Evolutionary conservation across 2,113 vertebrate species (phyloP).

Genomic region (Nesogale talazaci): DNA sequence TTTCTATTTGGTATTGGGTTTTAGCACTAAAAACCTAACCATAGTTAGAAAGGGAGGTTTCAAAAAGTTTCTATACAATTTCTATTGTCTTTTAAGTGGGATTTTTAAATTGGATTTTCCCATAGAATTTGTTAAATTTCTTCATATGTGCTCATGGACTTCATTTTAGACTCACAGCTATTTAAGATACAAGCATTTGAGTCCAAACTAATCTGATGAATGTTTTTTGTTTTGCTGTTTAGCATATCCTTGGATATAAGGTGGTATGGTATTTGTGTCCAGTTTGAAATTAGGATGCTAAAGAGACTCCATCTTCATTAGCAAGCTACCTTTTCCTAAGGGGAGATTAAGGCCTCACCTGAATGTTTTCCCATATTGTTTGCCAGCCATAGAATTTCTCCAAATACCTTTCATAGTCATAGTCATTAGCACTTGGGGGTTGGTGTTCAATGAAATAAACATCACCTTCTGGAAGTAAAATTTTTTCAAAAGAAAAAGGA

Average conservation of each 20-base stretch:
- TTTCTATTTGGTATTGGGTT: constrained; percentile 26
- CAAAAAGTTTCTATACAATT: too few relatives aligned
- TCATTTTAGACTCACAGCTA: not conserved
- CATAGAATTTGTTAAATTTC: too few relatives aligned
- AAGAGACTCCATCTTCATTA: not conserved
- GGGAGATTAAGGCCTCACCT: not conserved
- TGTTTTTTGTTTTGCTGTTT: not conserved
- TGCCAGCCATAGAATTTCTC: not conserved
- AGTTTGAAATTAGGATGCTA: not conserved
- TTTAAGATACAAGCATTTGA: not conserved
- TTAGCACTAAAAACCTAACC: not conserved
- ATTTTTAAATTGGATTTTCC: too few relatives aligned
- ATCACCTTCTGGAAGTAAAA: constrained; percentile 1
- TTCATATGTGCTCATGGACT: too few relatives aligned
- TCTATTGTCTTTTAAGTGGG: too few relatives aligned
- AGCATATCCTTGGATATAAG: not conserved
- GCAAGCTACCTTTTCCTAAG: not conserved
- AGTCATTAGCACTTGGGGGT: not conserved
- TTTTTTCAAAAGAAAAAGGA: not conserved
- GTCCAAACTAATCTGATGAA: not conserved
- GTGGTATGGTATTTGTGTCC: not conserved
- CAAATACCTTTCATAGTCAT: not conserved
- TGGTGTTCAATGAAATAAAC: not conserved
- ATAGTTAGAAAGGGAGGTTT: not conserved
- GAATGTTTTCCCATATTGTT: not conserved